Percentiles rank a stretch among this genome's conserved stretches.
These are phyloP conservation scores for Cladopsammia gracilis DNA, from an alignment of 64 coral and sea anemone genomes.

Conservation along the genomic window DNA sequence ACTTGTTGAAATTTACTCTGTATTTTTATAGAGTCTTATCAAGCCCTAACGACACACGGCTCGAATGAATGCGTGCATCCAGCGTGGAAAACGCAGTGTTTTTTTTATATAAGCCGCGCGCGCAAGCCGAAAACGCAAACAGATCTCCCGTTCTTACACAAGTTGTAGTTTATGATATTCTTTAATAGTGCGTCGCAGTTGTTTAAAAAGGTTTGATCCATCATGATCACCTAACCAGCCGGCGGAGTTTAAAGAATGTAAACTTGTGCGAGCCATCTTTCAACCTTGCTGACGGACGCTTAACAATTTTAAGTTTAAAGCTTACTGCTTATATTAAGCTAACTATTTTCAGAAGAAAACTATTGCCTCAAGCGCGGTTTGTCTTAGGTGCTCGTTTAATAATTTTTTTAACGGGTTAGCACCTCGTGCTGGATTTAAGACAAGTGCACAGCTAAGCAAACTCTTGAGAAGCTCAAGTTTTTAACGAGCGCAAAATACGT, in stretches of 20 bases:
- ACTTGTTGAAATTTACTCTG: constrained; percentile 19
- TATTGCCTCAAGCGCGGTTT: not conserved
- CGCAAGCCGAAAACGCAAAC: not conserved
- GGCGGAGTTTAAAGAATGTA: not conserved
- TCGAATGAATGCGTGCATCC: not conserved
- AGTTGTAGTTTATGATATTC: constrained; percentile 41
- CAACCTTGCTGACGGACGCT: not conserved
- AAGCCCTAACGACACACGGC: not conserved
- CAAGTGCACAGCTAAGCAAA: not conserved
- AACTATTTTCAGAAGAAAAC: not conserved
- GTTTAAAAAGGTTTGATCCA: constrained; percentile 17
- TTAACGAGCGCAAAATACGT: not conserved
- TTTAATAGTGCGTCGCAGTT: not conserved
- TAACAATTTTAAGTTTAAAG: not conserved
- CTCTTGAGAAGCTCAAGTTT: not conserved
- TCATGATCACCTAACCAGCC: constrained; percentile 1
- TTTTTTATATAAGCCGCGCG: not conserved
- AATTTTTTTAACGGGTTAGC: not conserved
- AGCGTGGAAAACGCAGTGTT: not conserved
- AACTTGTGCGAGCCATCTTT: constrained; percentile 13
- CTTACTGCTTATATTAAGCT: not conserved
- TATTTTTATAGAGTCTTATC: not conserved
- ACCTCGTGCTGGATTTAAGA: not conserved
- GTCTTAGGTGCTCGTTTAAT: not conserved
- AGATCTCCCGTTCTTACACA: not conserved